A percentile compares a stretch with the other conserved stretches of the same genome.
Evolutionary conservation across 2,888 invertebrate species (phyloP).

Genomic region (Drosophila kambysellisi): DNA sequence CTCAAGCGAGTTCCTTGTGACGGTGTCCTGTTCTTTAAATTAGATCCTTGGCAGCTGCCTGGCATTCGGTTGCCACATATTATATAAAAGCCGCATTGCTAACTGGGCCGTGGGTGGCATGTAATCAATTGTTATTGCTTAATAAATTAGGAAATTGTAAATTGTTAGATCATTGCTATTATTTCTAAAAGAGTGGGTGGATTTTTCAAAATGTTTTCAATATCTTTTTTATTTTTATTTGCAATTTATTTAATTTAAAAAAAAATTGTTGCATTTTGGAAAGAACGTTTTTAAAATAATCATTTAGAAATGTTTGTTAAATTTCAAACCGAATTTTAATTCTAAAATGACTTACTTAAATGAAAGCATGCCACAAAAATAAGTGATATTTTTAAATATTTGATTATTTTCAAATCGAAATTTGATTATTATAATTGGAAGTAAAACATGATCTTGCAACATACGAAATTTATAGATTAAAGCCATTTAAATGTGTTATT

Average conservation of each 20-base stretch:
- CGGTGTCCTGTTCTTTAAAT: constrained; percentile 28
- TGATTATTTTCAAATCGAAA: too few species aligned
- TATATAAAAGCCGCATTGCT: not conserved
- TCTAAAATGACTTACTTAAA: not conserved
- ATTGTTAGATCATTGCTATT: not conserved
- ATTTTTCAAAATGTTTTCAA: not conserved
- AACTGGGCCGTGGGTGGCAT: constrained; percentile 9
- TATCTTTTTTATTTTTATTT: not conserved
- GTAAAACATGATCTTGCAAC: too few species aligned
- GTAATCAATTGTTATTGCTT: not conserved
- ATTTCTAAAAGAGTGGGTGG: not conserved
- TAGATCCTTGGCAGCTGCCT: constrained; percentile 21
- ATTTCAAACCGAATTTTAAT: not conserved
- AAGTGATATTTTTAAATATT: too few species aligned
- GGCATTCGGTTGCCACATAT: constrained; percentile 12
- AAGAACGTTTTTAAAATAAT: not conserved
- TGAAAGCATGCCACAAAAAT: too few species aligned
- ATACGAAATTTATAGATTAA: too few species aligned
- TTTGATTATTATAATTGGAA: not conserved
- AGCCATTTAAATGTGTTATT: not conserved
- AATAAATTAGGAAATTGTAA: not conserved
- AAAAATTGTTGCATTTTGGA: not conserved
- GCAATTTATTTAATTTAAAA: not conserved
- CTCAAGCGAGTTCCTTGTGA: not conserved
- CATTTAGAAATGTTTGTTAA: not conserved